Evolutionary conservation across 2,888 invertebrate genomes (phyloP), one percentile per base, ranked within the genome.

Genomic region (Caenorhabditis japonica): DNA sequence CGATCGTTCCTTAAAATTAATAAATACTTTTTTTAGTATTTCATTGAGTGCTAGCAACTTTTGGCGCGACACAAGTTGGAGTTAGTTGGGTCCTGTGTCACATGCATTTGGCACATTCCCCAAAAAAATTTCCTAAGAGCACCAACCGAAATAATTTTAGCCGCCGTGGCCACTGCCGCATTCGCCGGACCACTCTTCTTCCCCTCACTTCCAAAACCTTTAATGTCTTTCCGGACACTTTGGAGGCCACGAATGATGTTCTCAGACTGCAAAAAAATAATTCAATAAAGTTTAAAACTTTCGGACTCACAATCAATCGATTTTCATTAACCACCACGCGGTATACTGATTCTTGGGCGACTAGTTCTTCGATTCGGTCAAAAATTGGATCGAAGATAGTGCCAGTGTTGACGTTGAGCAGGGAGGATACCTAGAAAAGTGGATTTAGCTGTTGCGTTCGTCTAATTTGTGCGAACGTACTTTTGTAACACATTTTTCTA

Each of bases 271-370:
- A 73, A 53, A 4, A 21, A n/a, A 34, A n/a, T n/a, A n/a, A n/a
- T n/a, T n/a, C n/a, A n/a, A n/a, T n/a, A n/a, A n/a, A n/a, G n/a
- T n/a, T n/a, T n/a, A n/a, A n/a, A n/a, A n/a, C n/a, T n/a, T n/a
- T n/a, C n/a, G 4, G 34, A 39, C 60, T 56, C n/a, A 61, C 73
- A 38, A 73, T 60, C 3, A 61, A 19, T 36, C 73, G 49, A 27
- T 73, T 73, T 4, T 73, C 73, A 30, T 68, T 66, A 0, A 73
- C 51, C 2, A 73, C 68, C 10, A 73, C 47, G 66, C 60, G 27
- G 52, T 73, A 73, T 0, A 73, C 68, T 3, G 73, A 68, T 46
- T 73, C 73, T 33, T 73, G 73, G 44, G 60, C 55, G 15, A 73
- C 27, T 19, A 73, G 30, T 10, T 73, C 73, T 52, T 73, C 73